Percentiles rank a stretch among this genome's conserved stretches.
Conservation (phyloP, 2,113 vertebrate species). For the Cololabis saira region DNA sequence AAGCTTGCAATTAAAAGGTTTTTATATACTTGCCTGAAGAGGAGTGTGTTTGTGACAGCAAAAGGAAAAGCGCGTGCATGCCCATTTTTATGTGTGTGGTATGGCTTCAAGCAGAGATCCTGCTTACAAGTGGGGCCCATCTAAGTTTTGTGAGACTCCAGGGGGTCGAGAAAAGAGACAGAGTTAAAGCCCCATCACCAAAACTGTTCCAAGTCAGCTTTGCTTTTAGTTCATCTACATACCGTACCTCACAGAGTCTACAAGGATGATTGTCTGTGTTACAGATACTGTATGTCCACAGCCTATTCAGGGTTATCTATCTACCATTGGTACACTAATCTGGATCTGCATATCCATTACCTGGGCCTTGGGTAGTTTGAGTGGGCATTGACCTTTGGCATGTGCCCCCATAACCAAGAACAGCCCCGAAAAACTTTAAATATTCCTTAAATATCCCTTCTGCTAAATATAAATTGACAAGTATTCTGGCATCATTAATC, state of each 20-base stretch:
- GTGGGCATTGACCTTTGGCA: no score
- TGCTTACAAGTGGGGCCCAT: constrained; percentile 47
- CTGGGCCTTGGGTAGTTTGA: no score
- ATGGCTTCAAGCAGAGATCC: constrained; percentile 33
- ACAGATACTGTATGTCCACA: constrained; percentile 29
- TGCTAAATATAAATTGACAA: no score
- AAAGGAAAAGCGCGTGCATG: constrained; percentile 5
- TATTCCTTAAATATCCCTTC: no score
- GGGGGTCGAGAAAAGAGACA: constrained; percentile 44
- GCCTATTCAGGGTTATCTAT: constrained; percentile 13
- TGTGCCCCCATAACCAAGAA: no score
- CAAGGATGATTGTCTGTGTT: constrained; percentile 19
- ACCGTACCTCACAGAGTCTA: constrained; percentile 35
- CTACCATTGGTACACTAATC: background rate
- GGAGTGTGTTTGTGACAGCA: constrained; percentile 37
- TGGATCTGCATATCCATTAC: background rate
- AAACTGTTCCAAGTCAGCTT: constrained; percentile 28
- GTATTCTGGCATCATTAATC: no score
- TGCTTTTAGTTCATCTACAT: constrained; percentile 47
- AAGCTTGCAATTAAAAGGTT: constrained; percentile 61
- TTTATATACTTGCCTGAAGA: constrained; percentile 59
- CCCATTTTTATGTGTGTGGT: constrained; percentile 37
- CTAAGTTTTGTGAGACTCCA: constrained; percentile 61
- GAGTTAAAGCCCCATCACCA: constrained; percentile 50
- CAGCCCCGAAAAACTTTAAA: no score